Conservation (phyloP, 2,888 invertebrate species). For the Drosophila putrida region DNA sequence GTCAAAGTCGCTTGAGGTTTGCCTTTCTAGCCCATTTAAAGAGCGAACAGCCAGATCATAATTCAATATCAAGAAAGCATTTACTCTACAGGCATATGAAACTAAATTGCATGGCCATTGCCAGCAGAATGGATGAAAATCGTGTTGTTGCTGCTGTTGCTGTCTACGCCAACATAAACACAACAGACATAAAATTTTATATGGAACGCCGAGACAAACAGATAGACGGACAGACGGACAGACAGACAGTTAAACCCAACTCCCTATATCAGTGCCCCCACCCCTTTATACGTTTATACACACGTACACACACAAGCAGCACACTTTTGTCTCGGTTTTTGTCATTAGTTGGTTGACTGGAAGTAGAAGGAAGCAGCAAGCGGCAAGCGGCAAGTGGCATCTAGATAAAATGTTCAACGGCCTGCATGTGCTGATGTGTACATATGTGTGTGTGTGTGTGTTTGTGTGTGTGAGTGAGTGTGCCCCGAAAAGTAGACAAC, state of each 20-base stretch:
- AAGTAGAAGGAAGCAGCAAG: conserved; percentile 43
- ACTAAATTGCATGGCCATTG: conserved; percentile 70
- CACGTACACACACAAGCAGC: conserved; percentile 30
- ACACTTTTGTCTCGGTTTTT: conserved; percentile 77
- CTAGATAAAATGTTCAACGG: conserved; percentile 79
- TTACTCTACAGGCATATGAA: conserved; percentile 66
- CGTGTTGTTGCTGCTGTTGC: conserved; percentile 51
- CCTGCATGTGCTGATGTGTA: conserved; percentile 60
- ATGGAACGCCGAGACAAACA: conserved; percentile 56
- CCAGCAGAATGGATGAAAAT: conserved; percentile 37
- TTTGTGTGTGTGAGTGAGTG: conserved; percentile 31
- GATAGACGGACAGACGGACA: conserved; percentile 26
- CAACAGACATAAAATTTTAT: conserved; percentile 73
- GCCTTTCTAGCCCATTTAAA: conserved; percentile 55
- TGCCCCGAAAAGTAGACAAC: conserved; percentile 71
- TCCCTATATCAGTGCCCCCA: conserved; percentile 10
- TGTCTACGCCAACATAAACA: conserved; percentile 66
- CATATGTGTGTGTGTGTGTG: conserved; percentile 21
- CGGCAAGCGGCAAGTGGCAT: conserved; percentile 56
- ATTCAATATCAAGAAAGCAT: conserved; percentile 75
- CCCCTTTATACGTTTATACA: conserved; percentile 1
- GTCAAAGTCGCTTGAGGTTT: conserved; percentile 10
- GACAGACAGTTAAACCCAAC: conserved; percentile 28
- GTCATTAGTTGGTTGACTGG: conserved; percentile 71
- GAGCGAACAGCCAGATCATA: conserved; percentile 64